These are phyloP conservation scores for Amblyjoppa fuscipennis DNA, from an alignment of 2,888 invertebrate genomes.

Conservation along the genomic window DNA sequence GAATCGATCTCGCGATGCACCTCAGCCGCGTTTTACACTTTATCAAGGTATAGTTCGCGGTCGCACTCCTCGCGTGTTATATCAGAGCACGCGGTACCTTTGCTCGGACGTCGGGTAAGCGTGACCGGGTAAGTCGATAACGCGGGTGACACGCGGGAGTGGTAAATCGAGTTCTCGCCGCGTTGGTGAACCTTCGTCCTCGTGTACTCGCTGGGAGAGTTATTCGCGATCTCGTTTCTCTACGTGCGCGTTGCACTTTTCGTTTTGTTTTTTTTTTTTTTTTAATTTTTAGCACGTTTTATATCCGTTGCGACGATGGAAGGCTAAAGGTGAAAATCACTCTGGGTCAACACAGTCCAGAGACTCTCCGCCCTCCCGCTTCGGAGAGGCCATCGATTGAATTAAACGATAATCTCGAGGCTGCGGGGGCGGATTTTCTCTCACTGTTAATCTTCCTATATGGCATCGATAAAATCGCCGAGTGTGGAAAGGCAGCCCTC, in stretches of 20 bases:
- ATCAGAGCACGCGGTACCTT: constrained; percentile 5
- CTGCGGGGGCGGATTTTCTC: constrained; percentile 2
- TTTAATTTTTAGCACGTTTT: not conserved
- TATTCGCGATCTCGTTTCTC: constrained; percentile 21
- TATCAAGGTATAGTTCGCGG: constrained; percentile 14
- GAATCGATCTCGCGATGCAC: constrained; percentile 6
- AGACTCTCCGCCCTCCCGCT: not conserved
- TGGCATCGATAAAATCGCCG: not conserved
- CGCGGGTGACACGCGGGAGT: constrained; percentile 6
- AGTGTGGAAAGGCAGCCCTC: not conserved
- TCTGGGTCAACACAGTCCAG: constrained; percentile 2
- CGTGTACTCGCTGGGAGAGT: constrained; percentile 6
- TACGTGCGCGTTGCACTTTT: constrained; percentile 10
- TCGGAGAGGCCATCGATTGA: not conserved
- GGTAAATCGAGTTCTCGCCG: constrained; percentile 25
- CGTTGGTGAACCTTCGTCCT: constrained; percentile 6
- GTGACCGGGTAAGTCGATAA: constrained; percentile 19
- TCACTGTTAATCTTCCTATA: not conserved
- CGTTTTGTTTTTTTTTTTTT: not conserved
- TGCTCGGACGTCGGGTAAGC: constrained; percentile 1
- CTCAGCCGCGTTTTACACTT: not conserved
- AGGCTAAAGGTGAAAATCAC: constrained; percentile 13
- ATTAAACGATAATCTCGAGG: not conserved
- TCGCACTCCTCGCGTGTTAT: not conserved
- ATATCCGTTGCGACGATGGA: not conserved